Evolutionary conservation across 2,797 vertebrate genomes (phyloP).

Genomic region (Lepus townsendii): DNA sequence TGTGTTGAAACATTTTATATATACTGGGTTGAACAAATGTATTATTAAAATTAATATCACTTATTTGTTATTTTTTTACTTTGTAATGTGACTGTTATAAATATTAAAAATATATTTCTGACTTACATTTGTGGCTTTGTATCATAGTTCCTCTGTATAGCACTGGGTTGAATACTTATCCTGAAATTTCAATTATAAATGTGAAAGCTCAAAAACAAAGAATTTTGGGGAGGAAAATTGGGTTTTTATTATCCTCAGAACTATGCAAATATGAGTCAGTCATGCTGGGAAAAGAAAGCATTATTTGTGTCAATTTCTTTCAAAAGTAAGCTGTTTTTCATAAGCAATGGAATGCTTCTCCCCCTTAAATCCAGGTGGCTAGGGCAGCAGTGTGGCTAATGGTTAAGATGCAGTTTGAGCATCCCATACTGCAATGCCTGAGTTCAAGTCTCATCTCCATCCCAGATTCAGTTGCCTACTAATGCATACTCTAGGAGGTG

Average conservation of each 20-base stretch:
- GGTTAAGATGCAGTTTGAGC: too few species aligned
- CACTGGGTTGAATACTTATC: background rate
- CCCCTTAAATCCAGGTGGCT: background rate
- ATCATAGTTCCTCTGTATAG: background rate
- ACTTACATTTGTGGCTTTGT: background rate
- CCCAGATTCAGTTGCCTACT: too few species aligned
- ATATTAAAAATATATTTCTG: background rate
- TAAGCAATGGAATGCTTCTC: background rate
- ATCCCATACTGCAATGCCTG: too few species aligned
- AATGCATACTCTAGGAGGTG: too few species aligned
- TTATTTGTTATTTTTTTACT: background rate
- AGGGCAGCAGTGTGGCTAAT: too few species aligned
- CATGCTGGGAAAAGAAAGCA: constrained; percentile 24
- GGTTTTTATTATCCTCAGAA: constrained; percentile 54
- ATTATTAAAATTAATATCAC: background rate
- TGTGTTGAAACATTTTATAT: background rate
- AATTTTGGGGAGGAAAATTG: constrained; percentile 28
- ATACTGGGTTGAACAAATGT: background rate
- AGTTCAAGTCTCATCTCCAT: too few species aligned
- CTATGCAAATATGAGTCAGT: constrained; percentile 63
- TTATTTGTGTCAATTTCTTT: constrained; percentile 40
- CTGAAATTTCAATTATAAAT: constrained; percentile 60
- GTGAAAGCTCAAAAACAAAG: constrained; percentile 64
- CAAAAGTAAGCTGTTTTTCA: background rate
- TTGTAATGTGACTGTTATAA: background rate